A percentile compares a stretch with the other conserved stretches of the same genome.
phyloP scores from a whole-genome alignment of 92 coral and sea anemone genomes.

The Nematostella vectensis region DNA sequence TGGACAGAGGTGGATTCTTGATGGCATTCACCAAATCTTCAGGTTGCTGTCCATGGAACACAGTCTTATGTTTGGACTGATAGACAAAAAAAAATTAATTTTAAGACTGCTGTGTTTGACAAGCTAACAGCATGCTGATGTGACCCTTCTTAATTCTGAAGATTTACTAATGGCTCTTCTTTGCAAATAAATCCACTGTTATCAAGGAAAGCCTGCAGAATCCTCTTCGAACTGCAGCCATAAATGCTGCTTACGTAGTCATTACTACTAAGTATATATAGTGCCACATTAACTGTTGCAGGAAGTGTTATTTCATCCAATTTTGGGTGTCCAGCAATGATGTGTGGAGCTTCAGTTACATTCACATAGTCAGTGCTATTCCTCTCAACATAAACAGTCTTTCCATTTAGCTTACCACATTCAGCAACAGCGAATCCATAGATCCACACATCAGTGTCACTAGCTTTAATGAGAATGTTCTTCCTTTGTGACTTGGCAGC shows the following conservation, averaged over 20 bases:
- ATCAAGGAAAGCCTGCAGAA: background rate
- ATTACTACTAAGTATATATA: background rate
- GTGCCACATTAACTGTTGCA: background rate
- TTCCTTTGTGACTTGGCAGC: background rate
- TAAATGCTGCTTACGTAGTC: background rate
- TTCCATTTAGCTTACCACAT: background rate
- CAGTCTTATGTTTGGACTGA: background rate
- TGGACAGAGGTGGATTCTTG: background rate
- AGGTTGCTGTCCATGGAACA: background rate
- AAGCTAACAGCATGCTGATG: background rate
- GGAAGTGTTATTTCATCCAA: background rate
- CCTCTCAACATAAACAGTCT: background rate
- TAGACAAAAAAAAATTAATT: background rate
- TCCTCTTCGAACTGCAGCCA: background rate
- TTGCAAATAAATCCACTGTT: background rate
- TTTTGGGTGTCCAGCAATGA: background rate
- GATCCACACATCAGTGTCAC: background rate
- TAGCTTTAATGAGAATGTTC: background rate
- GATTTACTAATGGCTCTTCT: background rate
- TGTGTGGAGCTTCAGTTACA: background rate
- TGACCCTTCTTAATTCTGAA: background rate
- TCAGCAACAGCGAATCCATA: background rate
- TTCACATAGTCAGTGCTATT: background rate
- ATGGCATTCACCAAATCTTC: background rate
- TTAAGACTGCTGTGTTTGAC: background rate